Evolutionary conservation across 2,113 vertebrate genomes (phyloP).

Genomic region (Ophthalmolycus amberensis): DNA sequence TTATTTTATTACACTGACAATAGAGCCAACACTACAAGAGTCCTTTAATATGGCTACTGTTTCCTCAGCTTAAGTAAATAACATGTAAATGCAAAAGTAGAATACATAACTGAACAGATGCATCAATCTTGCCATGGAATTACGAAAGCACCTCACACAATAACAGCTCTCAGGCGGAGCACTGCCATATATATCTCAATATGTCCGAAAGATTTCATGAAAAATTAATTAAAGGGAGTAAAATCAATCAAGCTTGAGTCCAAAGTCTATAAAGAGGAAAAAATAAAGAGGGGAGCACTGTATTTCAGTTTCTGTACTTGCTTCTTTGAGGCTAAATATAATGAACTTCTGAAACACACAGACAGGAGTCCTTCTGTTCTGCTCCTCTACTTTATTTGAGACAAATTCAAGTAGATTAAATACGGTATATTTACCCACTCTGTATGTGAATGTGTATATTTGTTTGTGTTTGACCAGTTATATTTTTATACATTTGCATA

Average conservation of each 20-base stretch:
- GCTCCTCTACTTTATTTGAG: not conserved
- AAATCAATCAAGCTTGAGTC: slow-evolving; percentile 19
- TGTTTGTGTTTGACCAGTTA: not conserved
- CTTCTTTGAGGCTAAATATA: not conserved
- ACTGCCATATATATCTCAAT: slow-evolving; percentile 10
- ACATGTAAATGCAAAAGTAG: not conserved
- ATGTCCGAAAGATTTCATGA: slow-evolving; percentile 22
- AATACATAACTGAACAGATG: slow-evolving; percentile 3
- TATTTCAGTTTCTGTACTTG: not conserved
- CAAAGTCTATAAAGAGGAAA: not conserved
- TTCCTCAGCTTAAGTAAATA: not conserved
- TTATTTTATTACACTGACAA: slow-evolving; percentile 10
- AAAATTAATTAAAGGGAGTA: not conserved
- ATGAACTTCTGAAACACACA: not conserved
- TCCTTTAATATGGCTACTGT: not conserved
- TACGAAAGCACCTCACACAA: slow-evolving; percentile 20
- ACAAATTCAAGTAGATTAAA: not conserved
- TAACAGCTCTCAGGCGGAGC: not conserved
- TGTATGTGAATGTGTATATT: not conserved
- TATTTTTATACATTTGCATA: not conserved
- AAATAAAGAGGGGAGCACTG: not conserved
- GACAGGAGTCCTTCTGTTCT: not conserved
- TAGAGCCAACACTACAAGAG: not conserved
- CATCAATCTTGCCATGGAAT: not conserved
- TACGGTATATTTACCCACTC: not conserved